Evolutionary conservation across 2,797 vertebrate genomes (phyloP).

Genomic region (Falco cherrug): DNA sequence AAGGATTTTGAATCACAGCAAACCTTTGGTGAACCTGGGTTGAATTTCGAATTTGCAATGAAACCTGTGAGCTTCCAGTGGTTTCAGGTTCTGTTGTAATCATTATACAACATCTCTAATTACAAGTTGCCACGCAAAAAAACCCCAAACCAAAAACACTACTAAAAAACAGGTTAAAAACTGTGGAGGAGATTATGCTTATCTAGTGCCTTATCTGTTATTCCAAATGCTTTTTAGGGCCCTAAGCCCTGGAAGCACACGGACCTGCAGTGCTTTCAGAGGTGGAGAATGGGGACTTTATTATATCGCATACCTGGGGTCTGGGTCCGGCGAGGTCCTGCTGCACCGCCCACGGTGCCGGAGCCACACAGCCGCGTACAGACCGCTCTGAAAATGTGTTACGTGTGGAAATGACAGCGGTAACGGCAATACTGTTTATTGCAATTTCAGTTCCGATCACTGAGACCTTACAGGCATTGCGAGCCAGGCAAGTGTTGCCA

Average conservation of each 20-base stretch:
- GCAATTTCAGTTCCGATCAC: neutral
- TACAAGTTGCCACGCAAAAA: neutral
- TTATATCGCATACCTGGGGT: neutral
- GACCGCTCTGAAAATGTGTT: neutral
- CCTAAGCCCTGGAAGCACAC: neutral
- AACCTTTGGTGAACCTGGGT: constrained; percentile 43
- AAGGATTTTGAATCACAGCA: constrained; percentile 63
- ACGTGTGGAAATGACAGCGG: neutral
- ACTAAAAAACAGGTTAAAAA: neutral
- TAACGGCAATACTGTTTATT: neutral
- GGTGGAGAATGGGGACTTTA: neutral
- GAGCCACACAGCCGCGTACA: neutral
- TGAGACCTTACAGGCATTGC: neutral
- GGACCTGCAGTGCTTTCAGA: neutral
- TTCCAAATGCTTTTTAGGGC: neutral
- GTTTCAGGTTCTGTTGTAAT: constrained; percentile 45
- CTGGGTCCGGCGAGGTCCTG: neutral
- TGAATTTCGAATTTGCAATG: constrained; percentile 49
- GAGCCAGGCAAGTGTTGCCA: neutral
- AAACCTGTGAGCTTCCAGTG: constrained; percentile 37
- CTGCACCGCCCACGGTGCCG: neutral
- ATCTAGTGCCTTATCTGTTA: neutral
- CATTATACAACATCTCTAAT: constrained; percentile 12
- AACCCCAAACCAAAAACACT: neutral
- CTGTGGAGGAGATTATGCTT: neutral